phyloP scores from a whole-genome alignment of 2,797 vertebrate species.

The Hippoglossus hippoglossus region DNA sequence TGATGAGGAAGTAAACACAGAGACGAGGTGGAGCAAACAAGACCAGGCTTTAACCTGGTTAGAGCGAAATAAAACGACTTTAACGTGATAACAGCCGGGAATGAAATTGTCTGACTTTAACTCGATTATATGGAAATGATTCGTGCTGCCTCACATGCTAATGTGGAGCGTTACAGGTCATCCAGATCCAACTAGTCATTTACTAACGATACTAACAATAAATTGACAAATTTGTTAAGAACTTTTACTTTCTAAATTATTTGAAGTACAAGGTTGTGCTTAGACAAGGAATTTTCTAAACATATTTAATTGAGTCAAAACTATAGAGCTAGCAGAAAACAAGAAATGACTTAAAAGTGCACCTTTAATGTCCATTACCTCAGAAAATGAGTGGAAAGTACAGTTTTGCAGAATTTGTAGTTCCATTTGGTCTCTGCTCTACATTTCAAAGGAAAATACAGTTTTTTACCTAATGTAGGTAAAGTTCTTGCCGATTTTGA shows the following conservation, averaged over 20 bases:
- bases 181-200: no score
- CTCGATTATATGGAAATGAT: slow-evolving; percentile 34
- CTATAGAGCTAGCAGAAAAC: no score
- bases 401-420: background rate
- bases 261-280: no score
- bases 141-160: slow-evolving; percentile 21
- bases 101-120: slow-evolving; percentile 39
- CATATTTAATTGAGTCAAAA: no score
- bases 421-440: background rate
- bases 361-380: no score
- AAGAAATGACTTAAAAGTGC: no score
- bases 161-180: slow-evolving; percentile 25
- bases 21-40: slow-evolving; percentile 11
- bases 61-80: slow-evolving; percentile 38
- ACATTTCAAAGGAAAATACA: background rate
- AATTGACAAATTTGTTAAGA: no score
- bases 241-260: no score
- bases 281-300: no score
- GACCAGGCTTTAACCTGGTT: slow-evolving; percentile 28
- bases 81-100: slow-evolving; percentile 32
- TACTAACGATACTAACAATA: no score
- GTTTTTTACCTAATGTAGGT: background rate
- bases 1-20: slow-evolving; percentile 6
- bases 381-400: no score
- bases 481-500: background rate